Base-by-base conservation (phyloP, 2,797 vertebrate species). In the Champsocephalus esox region DNA sequence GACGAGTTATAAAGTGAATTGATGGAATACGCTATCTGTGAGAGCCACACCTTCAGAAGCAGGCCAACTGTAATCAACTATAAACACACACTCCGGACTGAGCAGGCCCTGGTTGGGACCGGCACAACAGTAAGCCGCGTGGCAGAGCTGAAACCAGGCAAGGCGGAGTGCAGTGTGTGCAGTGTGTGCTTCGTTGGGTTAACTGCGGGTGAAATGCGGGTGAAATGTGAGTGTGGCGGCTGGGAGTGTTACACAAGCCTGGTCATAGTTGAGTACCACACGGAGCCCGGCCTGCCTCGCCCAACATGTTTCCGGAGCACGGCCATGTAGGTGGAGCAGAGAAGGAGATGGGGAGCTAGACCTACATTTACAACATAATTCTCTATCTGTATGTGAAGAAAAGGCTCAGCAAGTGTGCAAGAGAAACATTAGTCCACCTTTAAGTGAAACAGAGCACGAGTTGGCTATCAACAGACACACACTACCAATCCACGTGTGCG, bases 241-340 rank as follows among this genome's bases (percentile, higher is more conserved):
- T 87, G 85, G 85, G 78, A 92, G 90, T 83, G 81, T 89, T 92
- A 91, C 90, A 92, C 91, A 93, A 91, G 89, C 87, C 89, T 90
- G 90, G 86, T 87, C 86, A 90, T 91, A 89, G 92, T 92, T 87
- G 87, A 92, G 87, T 88, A 85, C 79, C 87, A 87, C 85, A 88
- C 82, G 85, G 91, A 90, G 90, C 89, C 75, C 86, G 73, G 79
- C 75, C 88, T 83, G 82, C 77, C 79, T 86, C 71, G 82, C 81
- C 88, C 83, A 83, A 81, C 34, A 81, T 75, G 21, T 73, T 84
- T 87, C 79, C 77, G 87, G 71, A 89, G 75, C 57, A 41, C 72
- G 82, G 57, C 70, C 75, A 77, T 77, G 74, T 75, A 78, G 76
- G 70, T 70, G 68, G 70, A 85, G 72, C 70, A 72, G 68, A 74